These are phyloP conservation scores for Numida meleagris DNA, from an alignment of 2,113 vertebrate species.

Conservation along the genomic window DNA sequence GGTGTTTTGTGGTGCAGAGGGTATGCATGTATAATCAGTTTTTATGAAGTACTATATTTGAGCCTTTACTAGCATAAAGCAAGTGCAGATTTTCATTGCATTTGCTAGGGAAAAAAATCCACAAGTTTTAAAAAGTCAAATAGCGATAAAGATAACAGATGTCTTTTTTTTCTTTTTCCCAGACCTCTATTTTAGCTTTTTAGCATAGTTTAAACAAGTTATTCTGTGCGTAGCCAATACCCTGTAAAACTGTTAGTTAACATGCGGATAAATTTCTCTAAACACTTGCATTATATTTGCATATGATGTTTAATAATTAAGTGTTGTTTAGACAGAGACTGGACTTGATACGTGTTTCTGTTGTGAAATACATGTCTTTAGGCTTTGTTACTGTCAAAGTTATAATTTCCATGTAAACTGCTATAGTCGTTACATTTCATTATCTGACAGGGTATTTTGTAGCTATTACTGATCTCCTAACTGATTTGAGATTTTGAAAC, in stretches of 20 bases:
- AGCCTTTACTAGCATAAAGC: not conserved
- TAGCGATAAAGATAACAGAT: not conserved
- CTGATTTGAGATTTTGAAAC: not conserved
- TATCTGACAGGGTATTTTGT: not conserved
- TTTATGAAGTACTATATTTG: not conserved
- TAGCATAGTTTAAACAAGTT: not conserved
- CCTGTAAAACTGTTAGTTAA: not conserved
- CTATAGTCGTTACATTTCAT: not conserved
- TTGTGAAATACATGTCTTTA: not conserved
- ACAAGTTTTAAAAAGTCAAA: not conserved
- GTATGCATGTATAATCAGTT: not conserved
- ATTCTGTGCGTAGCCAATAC: not conserved
- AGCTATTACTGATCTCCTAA: not conserved
- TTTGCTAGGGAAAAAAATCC: not conserved
- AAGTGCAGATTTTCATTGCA: not conserved
- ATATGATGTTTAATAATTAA: not conserved
- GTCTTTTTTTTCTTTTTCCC: not conserved
- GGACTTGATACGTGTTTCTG: not conserved
- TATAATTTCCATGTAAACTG: not conserved
- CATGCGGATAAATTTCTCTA: not conserved
- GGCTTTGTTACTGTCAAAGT: not conserved
- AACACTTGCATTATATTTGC: not conserved
- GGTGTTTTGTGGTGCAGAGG: not conserved
- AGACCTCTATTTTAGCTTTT: not conserved
- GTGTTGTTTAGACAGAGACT: not conserved